A percentile compares a stretch with the other conserved stretches of the same genome.
Evolutionary conservation across 2,888 invertebrate genomes (phyloP).

Genomic region (Dynastes maya): DNA sequence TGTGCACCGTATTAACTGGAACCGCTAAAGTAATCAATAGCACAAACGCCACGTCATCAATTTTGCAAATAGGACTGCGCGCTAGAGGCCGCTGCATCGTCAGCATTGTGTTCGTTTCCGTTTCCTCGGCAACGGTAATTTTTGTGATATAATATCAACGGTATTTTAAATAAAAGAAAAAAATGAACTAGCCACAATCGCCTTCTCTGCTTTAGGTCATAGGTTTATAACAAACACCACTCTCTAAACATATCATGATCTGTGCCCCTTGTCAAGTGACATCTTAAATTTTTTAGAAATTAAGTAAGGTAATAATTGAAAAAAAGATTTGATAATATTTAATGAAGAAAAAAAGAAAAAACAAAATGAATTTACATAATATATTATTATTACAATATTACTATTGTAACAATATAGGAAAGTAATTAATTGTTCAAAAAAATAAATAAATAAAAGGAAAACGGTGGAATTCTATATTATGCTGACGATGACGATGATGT

Average conservation of each 20-base stretch:
- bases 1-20: not conserved
- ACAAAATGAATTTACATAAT: slow-evolving; percentile 55
- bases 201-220: slow-evolving; percentile 74
- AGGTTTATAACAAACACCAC: slow-evolving; percentile 78
- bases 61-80: not conserved
- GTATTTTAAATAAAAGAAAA: slow-evolving; percentile 59
- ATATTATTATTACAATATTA: slow-evolving; percentile 50
- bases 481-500: slow-evolving; percentile 29
- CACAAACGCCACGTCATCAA: not conserved
- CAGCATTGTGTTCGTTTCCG: slow-evolving; percentile 6
- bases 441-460: slow-evolving; percentile 32
- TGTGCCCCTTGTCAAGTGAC: slow-evolving; percentile 82
- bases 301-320: slow-evolving; percentile 67
- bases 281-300: slow-evolving; percentile 72
- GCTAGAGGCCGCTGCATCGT: slow-evolving; percentile 3
- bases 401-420: slow-evolving; percentile 45
- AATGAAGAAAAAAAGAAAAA: slow-evolving; percentile 57
- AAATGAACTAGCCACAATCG: slow-evolving; percentile 71
- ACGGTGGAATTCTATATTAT: slow-evolving; percentile 41
- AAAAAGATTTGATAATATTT: slow-evolving; percentile 71
- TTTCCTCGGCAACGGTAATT: slow-evolving; percentile 21
- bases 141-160: slow-evolving; percentile 61
- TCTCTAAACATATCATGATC: slow-evolving; percentile 86
- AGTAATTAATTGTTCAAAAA: slow-evolving; percentile 43
- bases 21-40: slow-evolving; percentile 19